phyloP scores from a whole-genome alignment of 2,113 vertebrate species.

The Neomonachus schauinslandi region DNA sequence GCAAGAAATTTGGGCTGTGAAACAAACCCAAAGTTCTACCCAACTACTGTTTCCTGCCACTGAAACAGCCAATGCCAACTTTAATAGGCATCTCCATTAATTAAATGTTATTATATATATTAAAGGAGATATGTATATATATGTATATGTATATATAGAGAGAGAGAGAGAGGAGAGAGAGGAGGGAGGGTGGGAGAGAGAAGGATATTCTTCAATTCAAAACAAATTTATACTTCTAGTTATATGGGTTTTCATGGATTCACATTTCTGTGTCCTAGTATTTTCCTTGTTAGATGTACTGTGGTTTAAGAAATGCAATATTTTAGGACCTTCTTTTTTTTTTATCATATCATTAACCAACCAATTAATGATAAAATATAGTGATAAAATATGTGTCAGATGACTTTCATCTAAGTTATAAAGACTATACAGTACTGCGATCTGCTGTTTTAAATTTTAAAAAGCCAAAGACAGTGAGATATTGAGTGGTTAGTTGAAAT shows the following conservation, averaged over 20 bases:
- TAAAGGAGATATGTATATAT: neutral
- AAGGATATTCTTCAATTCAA: neutral
- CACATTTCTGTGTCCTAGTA: neutral
- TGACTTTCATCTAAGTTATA: neutral
- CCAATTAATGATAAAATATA: neutral
- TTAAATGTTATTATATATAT: neutral
- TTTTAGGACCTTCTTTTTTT: neutral
- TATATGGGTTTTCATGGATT: neutral
- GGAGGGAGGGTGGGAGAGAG: neutral
- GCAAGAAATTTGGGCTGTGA: neutral
- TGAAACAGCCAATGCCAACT: neutral
- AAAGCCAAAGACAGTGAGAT: neutral
- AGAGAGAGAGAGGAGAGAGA: neutral
- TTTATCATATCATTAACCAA: neutral
- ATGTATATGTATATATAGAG: neutral
- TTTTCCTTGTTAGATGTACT: neutral
- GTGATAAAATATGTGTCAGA: neutral
- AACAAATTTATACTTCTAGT: neutral
- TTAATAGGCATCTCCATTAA: neutral
- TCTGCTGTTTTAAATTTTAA: neutral
- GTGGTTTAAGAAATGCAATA: neutral
- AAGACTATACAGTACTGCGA: neutral
- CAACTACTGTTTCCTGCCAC: neutral
- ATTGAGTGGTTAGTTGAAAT: constrained; percentile 9
- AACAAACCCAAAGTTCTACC: neutral